Percentiles rank a stretch among this genome's conserved stretches.
phyloP scores from a whole-genome alignment of 1,140 invertebrate genomes.

The Lepidotrigona ventralis region DNA sequence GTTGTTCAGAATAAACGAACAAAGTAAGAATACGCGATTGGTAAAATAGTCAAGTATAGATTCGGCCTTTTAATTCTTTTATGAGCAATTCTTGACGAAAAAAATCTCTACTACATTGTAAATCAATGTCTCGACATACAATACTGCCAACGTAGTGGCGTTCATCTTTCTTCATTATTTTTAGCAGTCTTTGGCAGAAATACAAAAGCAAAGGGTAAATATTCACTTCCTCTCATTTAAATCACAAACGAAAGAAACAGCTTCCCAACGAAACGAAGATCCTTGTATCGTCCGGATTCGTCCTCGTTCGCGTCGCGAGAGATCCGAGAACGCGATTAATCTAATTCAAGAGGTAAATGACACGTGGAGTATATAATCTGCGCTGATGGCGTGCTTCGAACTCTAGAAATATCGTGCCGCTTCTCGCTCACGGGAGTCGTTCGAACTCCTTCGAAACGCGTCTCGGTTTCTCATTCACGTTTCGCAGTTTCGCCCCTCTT shows the following conservation, averaged over 20 bases:
- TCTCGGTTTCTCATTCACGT: conserved; percentile 37
- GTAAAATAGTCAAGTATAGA: not conserved
- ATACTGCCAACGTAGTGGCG: not conserved
- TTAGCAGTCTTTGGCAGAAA: no score
- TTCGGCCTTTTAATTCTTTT: not conserved
- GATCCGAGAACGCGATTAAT: conserved; percentile 58
- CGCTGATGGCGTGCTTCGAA: conserved; percentile 47
- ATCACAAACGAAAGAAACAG: not conserved
- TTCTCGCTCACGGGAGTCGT: conserved; percentile 28
- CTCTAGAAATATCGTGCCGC: conserved; percentile 52
- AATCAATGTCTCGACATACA: not conserved
- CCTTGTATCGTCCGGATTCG: not conserved
- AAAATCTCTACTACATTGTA: no score
- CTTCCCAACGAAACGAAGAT: not conserved
- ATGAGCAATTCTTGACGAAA: no score
- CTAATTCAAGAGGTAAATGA: conserved; percentile 70
- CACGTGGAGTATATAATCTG: conserved; percentile 72
- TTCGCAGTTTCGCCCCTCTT: conserved; percentile 32
- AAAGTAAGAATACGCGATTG: not conserved
- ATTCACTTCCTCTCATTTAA: not conserved
- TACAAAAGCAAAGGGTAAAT: no score
- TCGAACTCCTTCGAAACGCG: conserved; percentile 50
- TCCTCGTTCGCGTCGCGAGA: not conserved
- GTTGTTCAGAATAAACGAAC: not conserved
- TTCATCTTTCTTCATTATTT: no score